A percentile compares a stretch with the other conserved stretches of the same genome.
Conservation (phyloP, 2,797 vertebrate genomes). For the Pangasius mekongensis region DNA sequence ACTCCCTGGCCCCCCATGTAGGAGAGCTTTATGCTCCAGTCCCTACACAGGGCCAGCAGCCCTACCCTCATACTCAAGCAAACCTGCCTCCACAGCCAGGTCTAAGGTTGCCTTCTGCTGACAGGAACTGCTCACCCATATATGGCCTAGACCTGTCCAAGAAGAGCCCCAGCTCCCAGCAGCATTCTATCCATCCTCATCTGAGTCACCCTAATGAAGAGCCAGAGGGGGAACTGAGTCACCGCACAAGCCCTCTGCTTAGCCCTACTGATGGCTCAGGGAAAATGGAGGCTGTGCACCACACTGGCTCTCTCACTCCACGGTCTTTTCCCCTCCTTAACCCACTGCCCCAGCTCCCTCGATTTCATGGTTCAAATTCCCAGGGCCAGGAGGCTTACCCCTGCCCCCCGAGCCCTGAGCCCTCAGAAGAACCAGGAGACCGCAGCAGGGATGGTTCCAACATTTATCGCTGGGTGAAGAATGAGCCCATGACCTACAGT, state of each 20-base stretch:
- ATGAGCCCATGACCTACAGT: conserved; percentile 80
- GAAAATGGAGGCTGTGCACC: conserved; percentile 79
- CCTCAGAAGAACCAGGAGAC: conserved; percentile 70
- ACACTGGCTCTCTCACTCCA: conserved; percentile 70
- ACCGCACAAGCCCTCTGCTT: conserved; percentile 79
- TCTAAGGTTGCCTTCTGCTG: conserved; percentile 77
- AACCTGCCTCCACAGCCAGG: conserved; percentile 75
- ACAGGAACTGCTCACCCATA: conserved; percentile 90
- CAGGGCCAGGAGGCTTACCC: conserved; percentile 75
- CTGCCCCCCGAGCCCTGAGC: conserved; percentile 74
- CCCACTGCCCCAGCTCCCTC: conserved; percentile 77
- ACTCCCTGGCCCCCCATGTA: conserved; percentile 83
- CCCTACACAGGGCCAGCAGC: conserved; percentile 80
- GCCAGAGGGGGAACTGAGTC: conserved; percentile 73
- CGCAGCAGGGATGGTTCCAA: conserved; percentile 74
- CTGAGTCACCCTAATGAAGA: conserved; percentile 80
- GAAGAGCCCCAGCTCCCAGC: conserved; percentile 87
- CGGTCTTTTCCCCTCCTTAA: conserved; percentile 78
- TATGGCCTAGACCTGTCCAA: conserved; percentile 96
- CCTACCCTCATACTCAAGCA: conserved; percentile 77
- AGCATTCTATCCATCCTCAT: conserved; percentile 73
- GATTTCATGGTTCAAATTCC: conserved; percentile 76
- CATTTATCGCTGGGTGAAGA: conserved; percentile 94
- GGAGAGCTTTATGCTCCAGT: conserved; percentile 90
- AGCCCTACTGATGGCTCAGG: conserved; percentile 76